Percentiles rank a stretch among this genome's conserved stretches.
Conservation (phyloP, 2,797 vertebrate species). For the Hemibagrus guttatus region DNA sequence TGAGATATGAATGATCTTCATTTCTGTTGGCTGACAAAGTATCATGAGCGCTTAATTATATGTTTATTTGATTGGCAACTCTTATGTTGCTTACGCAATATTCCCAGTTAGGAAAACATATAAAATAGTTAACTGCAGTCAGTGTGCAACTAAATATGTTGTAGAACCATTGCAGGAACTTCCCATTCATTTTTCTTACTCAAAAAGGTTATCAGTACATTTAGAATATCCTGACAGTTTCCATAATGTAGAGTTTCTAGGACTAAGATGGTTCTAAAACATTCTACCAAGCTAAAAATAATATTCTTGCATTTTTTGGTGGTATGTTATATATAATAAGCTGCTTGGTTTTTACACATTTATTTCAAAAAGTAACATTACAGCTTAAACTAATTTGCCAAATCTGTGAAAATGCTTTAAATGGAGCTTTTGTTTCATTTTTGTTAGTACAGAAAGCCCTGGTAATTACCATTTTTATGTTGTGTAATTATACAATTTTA, state of each 20-base stretch:
- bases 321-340: not conserved
- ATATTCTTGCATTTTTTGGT: not conserved
- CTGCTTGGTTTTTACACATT: not conserved
- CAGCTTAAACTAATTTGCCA: not conserved
- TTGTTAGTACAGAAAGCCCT: not conserved
- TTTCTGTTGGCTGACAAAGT: not conserved
- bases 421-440: not conserved
- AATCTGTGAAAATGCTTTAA: slow-evolving; percentile 5
- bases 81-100: not conserved
- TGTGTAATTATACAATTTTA: slow-evolving; percentile 7
- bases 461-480: slow-evolving; percentile 22
- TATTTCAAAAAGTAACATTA: not conserved
- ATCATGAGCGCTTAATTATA: not conserved
- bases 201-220: no score
- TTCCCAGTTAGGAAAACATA: not conserved
- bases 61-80: not conserved
- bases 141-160: not conserved
- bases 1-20: not conserved
- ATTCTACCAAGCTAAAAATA: not conserved
- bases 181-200: no score
- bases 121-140: no score
- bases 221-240: not conserved
- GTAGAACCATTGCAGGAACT: not conserved
- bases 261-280: not conserved
- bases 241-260: not conserved